phyloP scores from a whole-genome alignment of 2,888 invertebrate genomes.

The Ctenicera cuprea region DNA sequence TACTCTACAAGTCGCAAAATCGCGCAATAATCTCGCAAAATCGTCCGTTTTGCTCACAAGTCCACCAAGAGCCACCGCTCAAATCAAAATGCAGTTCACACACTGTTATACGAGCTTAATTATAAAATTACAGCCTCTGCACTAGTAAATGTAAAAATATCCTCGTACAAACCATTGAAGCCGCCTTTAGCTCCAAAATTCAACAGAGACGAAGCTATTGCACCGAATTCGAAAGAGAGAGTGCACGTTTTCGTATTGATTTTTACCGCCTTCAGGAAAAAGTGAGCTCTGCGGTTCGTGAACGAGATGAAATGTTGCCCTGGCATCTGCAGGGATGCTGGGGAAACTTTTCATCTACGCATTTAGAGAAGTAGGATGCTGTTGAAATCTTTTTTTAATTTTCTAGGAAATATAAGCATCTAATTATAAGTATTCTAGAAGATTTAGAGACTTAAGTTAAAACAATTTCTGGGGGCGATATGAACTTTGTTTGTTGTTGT shows the following conservation, averaged over 20 bases:
- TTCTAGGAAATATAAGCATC: not conserved
- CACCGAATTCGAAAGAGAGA: conserved; percentile 58
- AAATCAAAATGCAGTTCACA: conserved; percentile 45
- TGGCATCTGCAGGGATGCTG: conserved; percentile 68
- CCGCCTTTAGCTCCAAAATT: conserved; percentile 66
- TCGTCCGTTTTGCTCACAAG: not conserved
- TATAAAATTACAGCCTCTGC: conserved; percentile 68
- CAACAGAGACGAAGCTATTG: conserved; percentile 61
- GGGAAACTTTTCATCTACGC: not conserved
- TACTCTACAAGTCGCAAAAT: conserved; percentile 31
- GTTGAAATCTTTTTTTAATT: not conserved
- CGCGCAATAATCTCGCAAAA: conserved; percentile 28
- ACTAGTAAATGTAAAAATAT: conserved; percentile 69
- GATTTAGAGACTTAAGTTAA: too few relatives aligned
- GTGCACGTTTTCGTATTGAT: conserved; percentile 67
- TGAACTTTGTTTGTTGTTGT: too few relatives aligned
- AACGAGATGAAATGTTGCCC: conserved; percentile 61
- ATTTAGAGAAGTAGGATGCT: not conserved
- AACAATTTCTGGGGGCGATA: too few relatives aligned
- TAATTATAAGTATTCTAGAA: too few relatives aligned
- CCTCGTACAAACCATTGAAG: conserved; percentile 68
- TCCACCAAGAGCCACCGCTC: conserved; percentile 16
- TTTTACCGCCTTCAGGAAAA: conserved; percentile 67
- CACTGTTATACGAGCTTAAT: conserved; percentile 62
- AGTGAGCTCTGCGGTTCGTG: conserved; percentile 60